Evolutionary conservation across 2,888 invertebrate genomes (phyloP), one percentile per base, ranked within the genome.

Genomic region (Rhagophthalmus giganteus): DNA sequence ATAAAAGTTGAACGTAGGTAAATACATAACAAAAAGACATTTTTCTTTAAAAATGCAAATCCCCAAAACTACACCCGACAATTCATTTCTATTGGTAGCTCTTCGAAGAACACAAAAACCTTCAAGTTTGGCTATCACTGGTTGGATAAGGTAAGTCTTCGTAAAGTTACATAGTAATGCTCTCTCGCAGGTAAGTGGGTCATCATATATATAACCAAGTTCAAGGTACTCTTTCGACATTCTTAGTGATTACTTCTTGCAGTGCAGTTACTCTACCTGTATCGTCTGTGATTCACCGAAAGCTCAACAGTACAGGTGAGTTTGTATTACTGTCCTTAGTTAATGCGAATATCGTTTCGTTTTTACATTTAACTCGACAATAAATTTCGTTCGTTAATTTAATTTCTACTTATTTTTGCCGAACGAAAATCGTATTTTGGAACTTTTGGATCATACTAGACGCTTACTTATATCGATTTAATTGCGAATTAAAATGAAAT

Each of bases 161-260:
- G 24, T 49, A 40, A 39, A 54, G 28, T 44, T 54, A 44, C 48
- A 42, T 48, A 35, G 54, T 51, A 54, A 52, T 55, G 57, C 51
- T 57, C 53, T 55, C 59, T 55, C 57, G 44, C 62, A 67, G 69
- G 70, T 70, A 87, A 83, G 85, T 87, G 83, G 87, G 87, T 87
- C 87, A 86, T 76, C 76, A 77, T 87, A 87, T 87, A 87, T 85
- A 87, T 81, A 82, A 79, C 78, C 84, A 87, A 87, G 87, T 87
- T 87, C 86, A 87, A 86, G 87, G 86, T 84, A 81, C 81, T 74
- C 68, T 78, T 78, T 71, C 79, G 77, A 61, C 71, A 76, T 73
- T 74, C 72, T 65, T 70, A 66, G 69, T 67, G 61, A 65, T 63
- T 64, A 64, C 66, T 63, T 63, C 62, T 62, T 54, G 54, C 58